A percentile compares a stretch with the other conserved stretches of the same genome.
Conservation (phyloP, 2,888 invertebrate genomes). For the Notodonta dromedarius region DNA sequence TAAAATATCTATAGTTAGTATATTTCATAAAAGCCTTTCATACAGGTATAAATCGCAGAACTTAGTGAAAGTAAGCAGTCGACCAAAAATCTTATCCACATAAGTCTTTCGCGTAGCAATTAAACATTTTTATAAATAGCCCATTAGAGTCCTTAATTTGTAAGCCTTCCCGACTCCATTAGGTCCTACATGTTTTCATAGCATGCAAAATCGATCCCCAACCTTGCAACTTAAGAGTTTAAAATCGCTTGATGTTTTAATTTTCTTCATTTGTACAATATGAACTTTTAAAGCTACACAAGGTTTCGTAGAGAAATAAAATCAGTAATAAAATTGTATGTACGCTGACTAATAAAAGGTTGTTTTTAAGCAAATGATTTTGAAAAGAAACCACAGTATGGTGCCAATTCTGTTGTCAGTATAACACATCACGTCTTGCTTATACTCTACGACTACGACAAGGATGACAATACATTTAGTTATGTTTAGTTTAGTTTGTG, state of each 20-base stretch:
- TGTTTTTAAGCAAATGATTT: too few relatives aligned
- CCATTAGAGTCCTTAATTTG: slow-evolving; percentile 65
- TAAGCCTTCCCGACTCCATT: slow-evolving; percentile 37
- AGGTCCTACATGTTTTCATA: slow-evolving; percentile 20
- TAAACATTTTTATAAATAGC: slow-evolving; percentile 62
- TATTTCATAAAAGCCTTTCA: too few relatives aligned
- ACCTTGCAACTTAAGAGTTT: not conserved
- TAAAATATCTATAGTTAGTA: too few relatives aligned
- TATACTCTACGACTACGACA: too few relatives aligned
- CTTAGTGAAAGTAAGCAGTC: too few relatives aligned
- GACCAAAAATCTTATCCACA: slow-evolving; percentile 34
- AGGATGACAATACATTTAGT: too few relatives aligned
- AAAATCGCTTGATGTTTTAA: slow-evolving; percentile 3
- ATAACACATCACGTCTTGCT: too few relatives aligned
- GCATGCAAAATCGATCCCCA: slow-evolving; percentile 9
- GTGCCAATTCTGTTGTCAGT: too few relatives aligned
- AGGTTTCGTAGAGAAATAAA: slow-evolving; percentile 39
- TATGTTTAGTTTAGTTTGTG: too few relatives aligned
- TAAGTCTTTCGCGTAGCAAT: slow-evolving; percentile 44
- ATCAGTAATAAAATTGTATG: slow-evolving; percentile 5
- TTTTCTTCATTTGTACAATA: slow-evolving; percentile 25
- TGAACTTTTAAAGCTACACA: slow-evolving; percentile 32
- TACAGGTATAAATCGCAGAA: too few relatives aligned
- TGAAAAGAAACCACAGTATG: too few relatives aligned
- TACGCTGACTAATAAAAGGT: not conserved